A percentile compares a stretch with the other conserved stretches of the same genome.
phyloP scores from a whole-genome alignment of 2,797 vertebrate species.

The Cercopithecus petaurista region DNA sequence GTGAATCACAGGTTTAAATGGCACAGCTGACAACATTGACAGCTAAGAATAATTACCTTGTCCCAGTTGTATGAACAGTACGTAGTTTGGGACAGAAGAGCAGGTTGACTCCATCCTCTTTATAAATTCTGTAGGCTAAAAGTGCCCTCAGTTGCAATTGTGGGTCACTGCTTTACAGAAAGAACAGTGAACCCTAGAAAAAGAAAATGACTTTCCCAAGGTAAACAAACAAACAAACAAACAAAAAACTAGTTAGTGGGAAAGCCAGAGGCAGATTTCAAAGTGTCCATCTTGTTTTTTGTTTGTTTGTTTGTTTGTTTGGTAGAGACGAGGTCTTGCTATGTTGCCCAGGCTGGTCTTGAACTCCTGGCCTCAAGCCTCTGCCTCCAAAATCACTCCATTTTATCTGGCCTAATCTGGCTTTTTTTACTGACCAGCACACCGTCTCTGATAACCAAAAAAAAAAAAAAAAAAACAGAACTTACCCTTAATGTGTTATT shows the following conservation, averaged over 20 bases:
- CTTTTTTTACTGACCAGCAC: background rate
- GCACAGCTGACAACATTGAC: background rate
- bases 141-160: background rate
- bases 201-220: background rate
- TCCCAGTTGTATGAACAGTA: background rate
- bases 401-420: background rate
- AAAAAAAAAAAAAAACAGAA: background rate
- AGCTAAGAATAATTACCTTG: background rate
- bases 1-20: background rate
- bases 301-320: background rate
- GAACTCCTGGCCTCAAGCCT: background rate
- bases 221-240: background rate
- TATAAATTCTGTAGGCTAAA: background rate
- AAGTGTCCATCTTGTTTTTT: background rate
- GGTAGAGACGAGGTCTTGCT: background rate
- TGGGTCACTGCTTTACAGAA: background rate
- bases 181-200: background rate
- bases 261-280: background rate
- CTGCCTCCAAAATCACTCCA: background rate
- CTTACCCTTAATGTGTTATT: background rate
- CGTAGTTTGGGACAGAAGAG: rapidly evolving
- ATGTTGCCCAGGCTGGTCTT: background rate
- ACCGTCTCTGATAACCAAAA: background rate
- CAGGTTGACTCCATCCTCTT: background rate
- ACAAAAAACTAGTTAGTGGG: background rate